Conservation (phyloP, 64 coral and sea anemone genomes). For the Trachythela sp. region DNA sequence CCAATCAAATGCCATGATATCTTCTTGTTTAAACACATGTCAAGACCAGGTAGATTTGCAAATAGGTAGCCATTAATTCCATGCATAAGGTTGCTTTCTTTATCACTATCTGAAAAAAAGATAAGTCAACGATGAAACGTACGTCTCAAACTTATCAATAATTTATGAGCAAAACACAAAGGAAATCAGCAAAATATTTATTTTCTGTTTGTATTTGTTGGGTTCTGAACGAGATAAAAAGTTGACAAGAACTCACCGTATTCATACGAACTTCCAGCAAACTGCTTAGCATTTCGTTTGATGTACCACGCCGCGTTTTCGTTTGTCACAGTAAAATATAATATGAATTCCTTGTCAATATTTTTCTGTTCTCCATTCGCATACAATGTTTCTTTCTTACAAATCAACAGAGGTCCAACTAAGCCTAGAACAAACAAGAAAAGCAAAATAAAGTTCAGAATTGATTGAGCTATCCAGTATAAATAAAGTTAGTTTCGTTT, state of each 20-base stretch:
- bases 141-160: too few species aligned
- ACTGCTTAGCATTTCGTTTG: conserved; percentile 29
- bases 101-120: neutral
- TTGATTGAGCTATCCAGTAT: too few species aligned
- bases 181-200: too few species aligned
- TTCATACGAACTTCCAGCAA: conserved; percentile 35
- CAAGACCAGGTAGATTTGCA: conserved; percentile 62
- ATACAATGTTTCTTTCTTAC: conserved; percentile 47
- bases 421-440: neutral
- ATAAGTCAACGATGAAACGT: too few species aligned
- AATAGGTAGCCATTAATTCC: conserved; percentile 69
- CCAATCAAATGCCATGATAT: conserved; percentile 25
- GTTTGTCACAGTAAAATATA: conserved; percentile 45
- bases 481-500: too few species aligned
- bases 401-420: conserved; percentile 42
- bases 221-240: too few species aligned
- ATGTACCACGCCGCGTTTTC: conserved; percentile 51
- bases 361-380: neutral
- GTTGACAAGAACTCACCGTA: neutral
- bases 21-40: conserved; percentile 57
- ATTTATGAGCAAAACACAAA: too few species aligned
- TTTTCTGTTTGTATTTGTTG: too few species aligned
- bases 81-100: conserved; percentile 17
- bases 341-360: conserved; percentile 46
- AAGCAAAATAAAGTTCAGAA: neutral